phyloP scores from a whole-genome alignment of 2,797 vertebrate genomes.

The Hoplostethus mediterraneus region DNA sequence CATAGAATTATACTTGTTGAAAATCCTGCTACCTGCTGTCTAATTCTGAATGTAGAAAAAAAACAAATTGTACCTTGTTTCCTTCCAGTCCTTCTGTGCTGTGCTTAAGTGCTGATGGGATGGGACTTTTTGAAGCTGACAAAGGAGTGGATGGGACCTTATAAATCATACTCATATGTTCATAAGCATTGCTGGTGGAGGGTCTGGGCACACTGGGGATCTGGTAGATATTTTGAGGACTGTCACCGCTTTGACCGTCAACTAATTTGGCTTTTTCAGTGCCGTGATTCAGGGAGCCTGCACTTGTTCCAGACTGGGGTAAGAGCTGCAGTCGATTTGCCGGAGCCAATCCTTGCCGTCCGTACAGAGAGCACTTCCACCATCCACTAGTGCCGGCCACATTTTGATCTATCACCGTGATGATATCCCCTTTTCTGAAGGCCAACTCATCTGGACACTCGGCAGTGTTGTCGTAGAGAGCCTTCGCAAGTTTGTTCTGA shows the following conservation, averaged over 20 bases:
- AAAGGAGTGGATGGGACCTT: conserved; percentile 71
- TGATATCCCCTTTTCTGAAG: conserved; percentile 92
- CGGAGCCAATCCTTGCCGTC: conserved; percentile 91
- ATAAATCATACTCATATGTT: conserved; percentile 87
- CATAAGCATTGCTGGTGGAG: conserved; percentile 76
- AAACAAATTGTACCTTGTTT: conserved; percentile 76
- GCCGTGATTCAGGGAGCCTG: neutral
- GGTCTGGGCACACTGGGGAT: conserved; percentile 75
- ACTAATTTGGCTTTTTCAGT: conserved; percentile 15
- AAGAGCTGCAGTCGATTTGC: conserved; percentile 93
- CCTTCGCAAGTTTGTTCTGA: conserved; percentile 91
- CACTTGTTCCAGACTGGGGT: conserved; percentile 19
- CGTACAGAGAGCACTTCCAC: conserved; percentile 93
- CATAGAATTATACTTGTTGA: conserved; percentile 1
- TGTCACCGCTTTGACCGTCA: neutral
- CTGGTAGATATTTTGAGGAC: conserved; percentile 84
- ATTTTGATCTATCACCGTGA: conserved; percentile 87
- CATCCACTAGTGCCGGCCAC: conserved; percentile 89
- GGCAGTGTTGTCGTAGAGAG: conserved; percentile 93
- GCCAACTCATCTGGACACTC: conserved; percentile 93
- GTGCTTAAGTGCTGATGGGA: conserved; percentile 60
- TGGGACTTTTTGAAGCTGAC: conserved; percentile 49
- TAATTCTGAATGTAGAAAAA: neutral
- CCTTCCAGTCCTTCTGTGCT: conserved; percentile 71
- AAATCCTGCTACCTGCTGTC: conserved; percentile 2